phyloP scores from a whole-genome alignment of 2,797 vertebrate genomes.

The Artibeus jamaicensis region DNA sequence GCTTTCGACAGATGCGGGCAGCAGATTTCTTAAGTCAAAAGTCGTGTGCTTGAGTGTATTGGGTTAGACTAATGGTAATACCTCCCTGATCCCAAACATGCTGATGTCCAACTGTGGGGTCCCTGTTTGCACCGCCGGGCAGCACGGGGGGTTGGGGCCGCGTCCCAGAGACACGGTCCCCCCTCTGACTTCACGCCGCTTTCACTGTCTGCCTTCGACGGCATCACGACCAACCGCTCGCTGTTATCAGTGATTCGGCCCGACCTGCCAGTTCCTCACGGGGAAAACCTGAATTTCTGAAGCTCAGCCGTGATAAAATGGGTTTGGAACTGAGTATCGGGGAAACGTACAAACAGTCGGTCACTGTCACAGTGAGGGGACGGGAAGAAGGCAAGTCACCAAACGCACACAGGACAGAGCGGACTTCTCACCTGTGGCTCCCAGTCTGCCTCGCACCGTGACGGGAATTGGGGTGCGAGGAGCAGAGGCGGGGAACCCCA shows the following conservation, averaged over 20 bases:
- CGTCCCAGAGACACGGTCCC: too few species aligned
- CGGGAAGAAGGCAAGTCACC: background rate
- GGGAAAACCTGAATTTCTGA: background rate
- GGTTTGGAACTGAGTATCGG: background rate
- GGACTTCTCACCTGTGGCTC: background rate
- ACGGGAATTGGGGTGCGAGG: background rate
- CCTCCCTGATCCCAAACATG: background rate
- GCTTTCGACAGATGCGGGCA: background rate
- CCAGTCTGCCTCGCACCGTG: rapidly evolving
- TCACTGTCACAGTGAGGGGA: background rate
- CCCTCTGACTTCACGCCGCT: background rate
- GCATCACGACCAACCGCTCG: background rate
- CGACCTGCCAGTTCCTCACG: background rate
- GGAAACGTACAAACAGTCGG: background rate
- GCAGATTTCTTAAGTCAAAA: background rate
- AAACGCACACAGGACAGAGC: background rate
- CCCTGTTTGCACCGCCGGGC: background rate
- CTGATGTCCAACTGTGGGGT: background rate
- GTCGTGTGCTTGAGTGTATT: background rate
- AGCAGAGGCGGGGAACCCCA: background rate
- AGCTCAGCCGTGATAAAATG: background rate
- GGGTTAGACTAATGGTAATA: background rate
- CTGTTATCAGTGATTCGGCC: background rate
- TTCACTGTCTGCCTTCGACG: background rate
- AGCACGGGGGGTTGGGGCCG: background rate